Evolutionary conservation across 1,140 invertebrate genomes (phyloP).

Genomic region (Melanaphis sacchari): DNA sequence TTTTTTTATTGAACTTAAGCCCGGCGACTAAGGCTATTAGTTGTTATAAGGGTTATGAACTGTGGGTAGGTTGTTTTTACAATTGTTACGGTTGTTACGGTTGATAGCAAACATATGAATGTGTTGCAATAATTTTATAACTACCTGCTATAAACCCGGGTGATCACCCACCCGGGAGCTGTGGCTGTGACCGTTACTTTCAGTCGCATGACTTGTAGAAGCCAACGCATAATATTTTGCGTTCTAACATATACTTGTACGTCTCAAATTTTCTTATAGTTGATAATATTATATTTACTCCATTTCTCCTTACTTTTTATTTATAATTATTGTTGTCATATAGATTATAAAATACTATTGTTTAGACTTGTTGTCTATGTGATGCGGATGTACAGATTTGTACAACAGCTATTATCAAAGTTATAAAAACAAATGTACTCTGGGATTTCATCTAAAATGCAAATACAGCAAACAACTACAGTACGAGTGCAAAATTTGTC

Average conservation of each 20-base stretch:
- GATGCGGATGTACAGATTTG: not conserved
- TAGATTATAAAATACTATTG: not conserved
- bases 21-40: too few species aligned
- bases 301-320: not conserved
- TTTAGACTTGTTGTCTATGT: not conserved
- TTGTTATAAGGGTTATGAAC: too few species aligned
- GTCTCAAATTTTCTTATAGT: not conserved
- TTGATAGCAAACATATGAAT: too few species aligned
- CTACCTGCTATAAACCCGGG: too few species aligned
- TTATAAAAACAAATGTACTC: slow-evolving; percentile 66
- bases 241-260: not conserved
- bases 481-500: slow-evolving; percentile 64
- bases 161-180: too few species aligned
- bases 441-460: slow-evolving; percentile 66
- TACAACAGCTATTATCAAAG: slow-evolving; percentile 58
- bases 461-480: slow-evolving; percentile 65
- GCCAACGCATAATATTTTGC: not conserved
- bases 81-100: too few species aligned
- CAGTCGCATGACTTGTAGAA: too few species aligned
- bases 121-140: too few species aligned
- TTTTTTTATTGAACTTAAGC: too few species aligned
- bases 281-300: not conserved
- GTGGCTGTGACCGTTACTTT: too few species aligned
- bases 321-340: not conserved
- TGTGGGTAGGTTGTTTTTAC: too few species aligned